These are phyloP conservation scores for Phalloptychus januarius DNA, from an alignment of 2,797 vertebrate species.

Conservation along the genomic window DNA sequence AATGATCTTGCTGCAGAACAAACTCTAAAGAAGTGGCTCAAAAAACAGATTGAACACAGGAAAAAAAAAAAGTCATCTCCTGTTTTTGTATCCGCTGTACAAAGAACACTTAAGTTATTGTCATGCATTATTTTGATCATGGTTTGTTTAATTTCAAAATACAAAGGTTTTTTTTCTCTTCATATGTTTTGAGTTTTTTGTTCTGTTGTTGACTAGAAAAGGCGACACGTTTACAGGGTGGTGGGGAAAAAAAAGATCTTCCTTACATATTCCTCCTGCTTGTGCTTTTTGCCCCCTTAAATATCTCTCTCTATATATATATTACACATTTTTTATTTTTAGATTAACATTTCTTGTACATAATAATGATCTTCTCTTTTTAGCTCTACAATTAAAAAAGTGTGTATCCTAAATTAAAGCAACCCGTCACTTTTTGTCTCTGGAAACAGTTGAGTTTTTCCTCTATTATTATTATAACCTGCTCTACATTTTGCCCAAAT, in stretches of 20 bases:
- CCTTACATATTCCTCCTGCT: neutral
- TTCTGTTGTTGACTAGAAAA: neutral
- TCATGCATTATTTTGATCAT: neutral
- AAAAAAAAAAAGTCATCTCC: neutral
- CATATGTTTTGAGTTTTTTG: neutral
- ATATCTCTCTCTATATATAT: no score
- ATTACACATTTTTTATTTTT: no score
- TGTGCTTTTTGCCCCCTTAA: neutral
- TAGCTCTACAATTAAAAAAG: neutral
- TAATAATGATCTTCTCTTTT: neutral
- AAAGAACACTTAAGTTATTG: conserved; percentile 6
- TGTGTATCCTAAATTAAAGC: neutral
- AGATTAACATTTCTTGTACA: no score
- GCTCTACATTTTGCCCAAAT: neutral
- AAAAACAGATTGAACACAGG: neutral
- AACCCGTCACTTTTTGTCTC: neutral
- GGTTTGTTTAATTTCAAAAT: neutral
- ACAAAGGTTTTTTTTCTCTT: neutral
- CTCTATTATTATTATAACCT: neutral
- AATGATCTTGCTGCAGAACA: neutral
- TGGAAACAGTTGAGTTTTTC: no score
- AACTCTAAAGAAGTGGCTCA: neutral
- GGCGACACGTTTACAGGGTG: neutral
- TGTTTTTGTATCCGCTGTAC: neutral
- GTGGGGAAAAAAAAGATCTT: neutral